Conservation (phyloP, 2,113 vertebrate species). For the Esox niger region DNA sequence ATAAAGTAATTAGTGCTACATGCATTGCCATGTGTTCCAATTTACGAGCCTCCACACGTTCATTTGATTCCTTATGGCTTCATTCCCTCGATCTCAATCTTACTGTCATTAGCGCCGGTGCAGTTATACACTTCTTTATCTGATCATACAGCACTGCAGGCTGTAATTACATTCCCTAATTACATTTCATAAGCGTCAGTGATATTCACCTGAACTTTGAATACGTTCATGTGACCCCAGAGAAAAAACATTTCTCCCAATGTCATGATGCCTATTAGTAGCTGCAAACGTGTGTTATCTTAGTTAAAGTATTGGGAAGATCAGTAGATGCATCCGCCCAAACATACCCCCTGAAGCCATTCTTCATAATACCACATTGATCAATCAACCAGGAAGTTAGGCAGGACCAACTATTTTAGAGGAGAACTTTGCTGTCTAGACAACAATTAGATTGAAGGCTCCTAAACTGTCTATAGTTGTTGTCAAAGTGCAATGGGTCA, state of each 20-base stretch:
- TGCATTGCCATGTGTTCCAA: slow-evolving; percentile 4
- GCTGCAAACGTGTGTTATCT: too few species aligned
- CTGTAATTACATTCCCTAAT: slow-evolving; percentile 19
- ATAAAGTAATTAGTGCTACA: slow-evolving; percentile 10
- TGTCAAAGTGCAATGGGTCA: too few species aligned
- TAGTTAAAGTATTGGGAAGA: too few species aligned
- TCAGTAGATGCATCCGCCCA: too few species aligned
- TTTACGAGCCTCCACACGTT: background rate
- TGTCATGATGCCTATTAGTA: too few species aligned
- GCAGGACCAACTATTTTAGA: too few species aligned
- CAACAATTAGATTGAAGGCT: too few species aligned
- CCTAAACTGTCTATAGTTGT: too few species aligned
- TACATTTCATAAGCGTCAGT: slow-evolving; percentile 1
- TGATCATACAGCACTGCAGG: slow-evolving; percentile 11
- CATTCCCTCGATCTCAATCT: slow-evolving; percentile 8
- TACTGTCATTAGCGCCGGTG: background rate
- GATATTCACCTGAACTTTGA: slow-evolving; percentile 8
- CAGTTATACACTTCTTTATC: slow-evolving; percentile 9
- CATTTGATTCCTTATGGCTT: slow-evolving; percentile 21
- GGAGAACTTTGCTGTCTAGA: background rate
- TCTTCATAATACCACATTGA: too few species aligned
- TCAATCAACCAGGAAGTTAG: background rate
- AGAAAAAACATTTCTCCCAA: background rate
- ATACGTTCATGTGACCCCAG: background rate
- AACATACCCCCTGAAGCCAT: too few species aligned